phyloP scores from a whole-genome alignment of 2,113 vertebrate species.

The Pungitius pungitius region DNA sequence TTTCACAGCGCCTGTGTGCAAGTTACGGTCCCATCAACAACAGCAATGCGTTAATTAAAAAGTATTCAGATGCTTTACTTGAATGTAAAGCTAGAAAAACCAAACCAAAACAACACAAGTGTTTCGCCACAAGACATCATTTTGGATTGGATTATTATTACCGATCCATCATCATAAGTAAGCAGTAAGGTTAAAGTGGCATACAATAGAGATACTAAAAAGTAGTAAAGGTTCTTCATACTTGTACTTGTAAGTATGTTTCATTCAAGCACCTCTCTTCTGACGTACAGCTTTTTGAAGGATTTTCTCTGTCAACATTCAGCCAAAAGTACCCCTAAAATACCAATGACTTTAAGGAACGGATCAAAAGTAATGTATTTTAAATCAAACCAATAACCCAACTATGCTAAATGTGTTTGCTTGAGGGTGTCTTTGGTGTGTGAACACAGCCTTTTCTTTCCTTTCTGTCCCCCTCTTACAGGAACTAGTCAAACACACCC shows the following conservation, averaged over 20 bases:
- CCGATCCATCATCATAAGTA: not conserved
- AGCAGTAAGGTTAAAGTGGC: not conserved
- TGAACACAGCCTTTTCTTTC: not conserved
- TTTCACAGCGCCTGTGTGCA: constrained; percentile 31
- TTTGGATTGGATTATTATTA: not conserved
- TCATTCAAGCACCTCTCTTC: not conserved
- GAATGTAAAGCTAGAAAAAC: not conserved
- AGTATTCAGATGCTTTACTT: not conserved
- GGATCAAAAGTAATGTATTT: constrained; percentile 5
- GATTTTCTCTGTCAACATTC: not conserved
- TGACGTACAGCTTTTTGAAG: not conserved
- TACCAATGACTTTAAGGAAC: too few species aligned
- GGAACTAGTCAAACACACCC: constrained; percentile 94
- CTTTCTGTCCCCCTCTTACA: constrained; percentile 58
- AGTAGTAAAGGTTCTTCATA: not conserved
- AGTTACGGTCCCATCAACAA: constrained; percentile 18
- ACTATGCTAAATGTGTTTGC: not conserved
- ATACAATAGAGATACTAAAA: not conserved
- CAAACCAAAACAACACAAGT: not conserved
- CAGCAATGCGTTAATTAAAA: constrained; percentile 33
- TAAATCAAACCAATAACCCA: constrained; percentile 10
- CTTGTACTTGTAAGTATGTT: not conserved
- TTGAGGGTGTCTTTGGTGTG: constrained; percentile 6
- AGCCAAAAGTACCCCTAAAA: not conserved
- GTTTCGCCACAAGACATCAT: too few species aligned